Percentiles rank a stretch among this genome's conserved stretches.
phyloP scores from a whole-genome alignment of 2,113 vertebrate species.

The Strix uralensis region DNA sequence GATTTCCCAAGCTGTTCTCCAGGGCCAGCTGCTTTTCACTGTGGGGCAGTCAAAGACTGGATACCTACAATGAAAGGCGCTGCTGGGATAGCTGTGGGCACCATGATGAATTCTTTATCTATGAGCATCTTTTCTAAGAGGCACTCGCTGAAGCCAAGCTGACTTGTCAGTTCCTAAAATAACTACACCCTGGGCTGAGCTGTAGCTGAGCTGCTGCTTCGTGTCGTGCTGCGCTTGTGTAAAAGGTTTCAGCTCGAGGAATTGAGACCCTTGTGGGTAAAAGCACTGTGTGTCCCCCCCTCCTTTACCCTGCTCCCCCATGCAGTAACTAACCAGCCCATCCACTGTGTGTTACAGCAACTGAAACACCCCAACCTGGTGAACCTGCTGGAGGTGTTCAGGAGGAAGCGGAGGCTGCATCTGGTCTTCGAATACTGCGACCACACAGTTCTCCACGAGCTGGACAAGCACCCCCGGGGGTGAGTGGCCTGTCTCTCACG shows the following conservation, averaged over 20 bases:
- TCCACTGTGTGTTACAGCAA: constrained; percentile 76
- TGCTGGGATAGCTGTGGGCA: background rate
- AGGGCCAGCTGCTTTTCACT: background rate
- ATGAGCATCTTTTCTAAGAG: background rate
- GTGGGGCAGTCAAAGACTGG: background rate
- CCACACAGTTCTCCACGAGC: constrained; percentile 90
- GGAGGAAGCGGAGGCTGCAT: constrained; percentile 89
- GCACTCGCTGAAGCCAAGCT: background rate
- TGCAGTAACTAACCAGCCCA: background rate
- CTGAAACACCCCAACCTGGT: constrained; percentile 96
- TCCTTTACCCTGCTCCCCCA: fast-evolving
- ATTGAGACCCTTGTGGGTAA: background rate
- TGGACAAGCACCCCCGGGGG: constrained; percentile 89
- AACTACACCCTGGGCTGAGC: background rate
- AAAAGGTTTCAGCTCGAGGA: background rate
- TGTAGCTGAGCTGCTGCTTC: background rate
- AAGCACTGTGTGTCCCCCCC: too few relatives aligned
- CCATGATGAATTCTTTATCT: background rate
- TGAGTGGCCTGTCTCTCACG: constrained; percentile 48
- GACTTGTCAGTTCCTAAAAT: background rate
- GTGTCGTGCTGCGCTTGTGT: fast-evolving
- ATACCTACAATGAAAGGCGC: fast-evolving
- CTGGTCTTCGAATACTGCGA: constrained; percentile 96
- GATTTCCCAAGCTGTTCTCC: background rate
- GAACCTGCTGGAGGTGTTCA: constrained; percentile 92